A percentile compares a stretch with the other conserved stretches of the same genome.
Conservation (phyloP, 2,113 vertebrate genomes). For the Rhadina sibilatrix region DNA sequence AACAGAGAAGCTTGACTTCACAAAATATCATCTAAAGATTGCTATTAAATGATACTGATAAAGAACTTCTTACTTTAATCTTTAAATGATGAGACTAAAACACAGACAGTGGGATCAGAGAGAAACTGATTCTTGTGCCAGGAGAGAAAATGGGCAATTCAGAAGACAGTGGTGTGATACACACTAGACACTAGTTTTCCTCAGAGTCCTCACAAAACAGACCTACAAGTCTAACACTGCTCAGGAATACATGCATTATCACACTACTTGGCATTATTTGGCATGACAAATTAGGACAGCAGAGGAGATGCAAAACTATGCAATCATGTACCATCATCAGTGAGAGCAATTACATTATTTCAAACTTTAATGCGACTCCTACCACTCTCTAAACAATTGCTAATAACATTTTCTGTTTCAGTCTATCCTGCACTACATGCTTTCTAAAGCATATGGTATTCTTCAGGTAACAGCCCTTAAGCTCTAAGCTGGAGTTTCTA, state of each 20-base stretch:
- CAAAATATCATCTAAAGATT: background rate
- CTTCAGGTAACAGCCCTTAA: background rate
- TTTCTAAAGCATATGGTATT: background rate
- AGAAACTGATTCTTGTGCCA: background rate
- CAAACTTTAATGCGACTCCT: background rate
- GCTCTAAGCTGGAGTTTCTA: background rate
- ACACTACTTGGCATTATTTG: background rate
- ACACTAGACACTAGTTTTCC: background rate
- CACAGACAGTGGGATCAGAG: background rate
- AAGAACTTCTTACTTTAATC: background rate
- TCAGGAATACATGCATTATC: background rate
- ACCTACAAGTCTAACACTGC: background rate
- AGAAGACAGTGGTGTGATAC: background rate
- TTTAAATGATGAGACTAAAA: background rate
- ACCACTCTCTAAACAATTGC: background rate
- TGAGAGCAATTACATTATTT: background rate
- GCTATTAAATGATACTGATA: background rate
- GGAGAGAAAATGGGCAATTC: background rate
- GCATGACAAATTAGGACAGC: background rate
- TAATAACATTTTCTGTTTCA: background rate
- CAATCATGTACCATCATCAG: background rate
- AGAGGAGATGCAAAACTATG: background rate
- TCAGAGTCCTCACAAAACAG: background rate
- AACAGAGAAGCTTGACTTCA: slow-evolving; percentile 8
- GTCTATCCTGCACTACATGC: background rate